phyloP scores from a whole-genome alignment of 1,140 invertebrate species.

The Musca domestica region DNA sequence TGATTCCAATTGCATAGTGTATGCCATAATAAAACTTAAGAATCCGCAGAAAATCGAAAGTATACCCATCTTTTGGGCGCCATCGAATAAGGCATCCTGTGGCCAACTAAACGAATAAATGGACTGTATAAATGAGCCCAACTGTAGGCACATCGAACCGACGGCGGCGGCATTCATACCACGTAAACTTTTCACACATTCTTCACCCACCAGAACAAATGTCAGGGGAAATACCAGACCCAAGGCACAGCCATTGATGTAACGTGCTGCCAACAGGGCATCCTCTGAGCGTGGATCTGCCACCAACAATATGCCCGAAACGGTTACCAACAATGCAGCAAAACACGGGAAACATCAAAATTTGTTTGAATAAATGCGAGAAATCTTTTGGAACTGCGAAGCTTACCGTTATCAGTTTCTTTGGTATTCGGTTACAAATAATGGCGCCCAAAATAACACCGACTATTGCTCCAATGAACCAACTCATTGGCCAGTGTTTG shows the following conservation, averaged over 20 bases:
- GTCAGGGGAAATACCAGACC: conserved; percentile 43
- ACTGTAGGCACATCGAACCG: conserved; percentile 37
- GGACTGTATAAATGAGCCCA: conserved; percentile 40
- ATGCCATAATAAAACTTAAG: conserved; percentile 30
- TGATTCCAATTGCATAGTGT: conserved; percentile 38
- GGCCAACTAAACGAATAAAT: conserved; percentile 36
- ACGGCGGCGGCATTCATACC: conserved; percentile 34
- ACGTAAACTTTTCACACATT: conserved; percentile 32
- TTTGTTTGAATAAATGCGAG: background rate
- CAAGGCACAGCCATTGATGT: conserved; percentile 45
- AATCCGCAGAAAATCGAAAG: conserved; percentile 36
- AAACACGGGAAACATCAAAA: conserved; percentile 30
- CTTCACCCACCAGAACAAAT: conserved; percentile 38
- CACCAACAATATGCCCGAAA: conserved; percentile 38
- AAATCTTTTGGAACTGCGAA: conserved; percentile 13
- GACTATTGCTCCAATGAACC: conserved; percentile 39
- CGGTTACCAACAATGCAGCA: conserved; percentile 35
- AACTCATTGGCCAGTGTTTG: conserved; percentile 29
- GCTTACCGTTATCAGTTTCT: conserved; percentile 42
- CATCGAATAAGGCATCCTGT: conserved; percentile 31
- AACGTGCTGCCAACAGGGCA: conserved; percentile 38
- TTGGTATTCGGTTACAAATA: conserved; percentile 33
- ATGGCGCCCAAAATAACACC: conserved; percentile 35
- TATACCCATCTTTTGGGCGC: conserved; percentile 39
- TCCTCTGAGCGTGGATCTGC: conserved; percentile 28